phyloP scores from a whole-genome alignment of 2,888 invertebrate species.

The Heteromurus nitidus region DNA sequence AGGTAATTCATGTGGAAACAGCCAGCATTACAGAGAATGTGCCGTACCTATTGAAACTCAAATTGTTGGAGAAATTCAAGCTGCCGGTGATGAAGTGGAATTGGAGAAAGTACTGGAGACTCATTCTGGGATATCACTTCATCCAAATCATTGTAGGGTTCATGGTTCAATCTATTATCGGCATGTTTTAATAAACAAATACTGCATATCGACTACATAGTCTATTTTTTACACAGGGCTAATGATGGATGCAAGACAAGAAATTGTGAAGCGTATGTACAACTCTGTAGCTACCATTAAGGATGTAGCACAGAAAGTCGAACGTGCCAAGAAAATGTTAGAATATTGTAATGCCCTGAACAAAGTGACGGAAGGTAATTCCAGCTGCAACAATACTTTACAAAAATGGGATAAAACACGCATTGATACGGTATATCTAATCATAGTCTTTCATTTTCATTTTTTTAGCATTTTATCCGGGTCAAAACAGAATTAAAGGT shows the following conservation, averaged over 20 bases:
- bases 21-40: slow-evolving; percentile 55
- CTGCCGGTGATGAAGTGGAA: slow-evolving; percentile 54
- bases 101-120: slow-evolving; percentile 60
- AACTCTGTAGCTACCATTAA: slow-evolving; percentile 61
- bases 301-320: slow-evolving; percentile 37
- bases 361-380: slow-evolving; percentile 43
- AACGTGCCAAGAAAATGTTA: slow-evolving; percentile 60
- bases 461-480: slow-evolving; percentile 65
- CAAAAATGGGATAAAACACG: no score
- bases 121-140: slow-evolving; percentile 51
- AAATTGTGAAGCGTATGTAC: slow-evolving; percentile 64
- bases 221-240: no score
- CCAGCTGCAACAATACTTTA: no score
- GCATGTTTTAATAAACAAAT: no score
- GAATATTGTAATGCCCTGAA: slow-evolving; percentile 57
- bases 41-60: slow-evolving; percentile 61
- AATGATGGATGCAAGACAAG: slow-evolving; percentile 65
- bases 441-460: no score
- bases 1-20: slow-evolving; percentile 61
- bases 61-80: slow-evolving; percentile 57
- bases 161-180: no score
- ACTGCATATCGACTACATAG: no score
- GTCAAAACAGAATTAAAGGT: slow-evolving; percentile 68
- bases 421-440: no score
- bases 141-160: slow-evolving; percentile 67